Percentiles rank a stretch among this genome's conserved stretches.
Conservation (phyloP, 1,140 invertebrate species). For the Euglossa dilemma region DNA sequence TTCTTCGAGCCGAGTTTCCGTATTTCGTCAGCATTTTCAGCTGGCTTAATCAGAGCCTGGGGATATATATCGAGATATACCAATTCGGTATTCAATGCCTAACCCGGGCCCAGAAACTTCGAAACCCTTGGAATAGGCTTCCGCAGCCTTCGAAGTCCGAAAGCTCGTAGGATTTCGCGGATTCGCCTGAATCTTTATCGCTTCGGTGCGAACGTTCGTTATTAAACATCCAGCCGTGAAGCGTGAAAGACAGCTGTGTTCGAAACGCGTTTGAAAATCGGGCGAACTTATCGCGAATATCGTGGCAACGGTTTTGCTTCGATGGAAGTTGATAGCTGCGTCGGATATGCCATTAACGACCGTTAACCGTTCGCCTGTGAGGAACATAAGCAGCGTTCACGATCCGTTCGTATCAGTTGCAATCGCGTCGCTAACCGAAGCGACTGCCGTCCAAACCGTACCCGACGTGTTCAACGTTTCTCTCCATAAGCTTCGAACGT, state of each 20-base stretch:
- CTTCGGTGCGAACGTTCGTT: not conserved
- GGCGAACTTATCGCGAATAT: not conserved
- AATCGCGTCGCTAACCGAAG: not conserved
- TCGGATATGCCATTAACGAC: not conserved
- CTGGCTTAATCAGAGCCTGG: constrained; percentile 10
- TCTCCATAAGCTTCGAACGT: constrained; percentile 43
- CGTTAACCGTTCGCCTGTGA: not conserved
- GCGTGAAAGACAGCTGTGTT: not conserved
- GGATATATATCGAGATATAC: constrained; percentile 27
- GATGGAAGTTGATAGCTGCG: not conserved
- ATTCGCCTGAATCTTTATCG: not conserved
- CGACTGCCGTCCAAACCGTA: not conserved
- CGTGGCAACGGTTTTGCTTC: not conserved
- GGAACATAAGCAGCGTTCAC: not conserved
- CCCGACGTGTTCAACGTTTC: constrained; percentile 14
- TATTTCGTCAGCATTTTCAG: constrained; percentile 30
- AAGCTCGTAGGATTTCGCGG: not conserved
- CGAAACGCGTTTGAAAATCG: not conserved
- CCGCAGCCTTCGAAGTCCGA: no score
- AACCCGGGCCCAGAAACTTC: constrained; percentile 3
- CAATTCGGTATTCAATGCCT: constrained; percentile 34
- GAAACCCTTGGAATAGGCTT: not conserved
- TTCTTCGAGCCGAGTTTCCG: constrained; percentile 3
- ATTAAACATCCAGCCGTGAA: not conserved
- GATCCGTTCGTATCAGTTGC: not conserved